Base-by-base conservation (phyloP, 2,113 vertebrate genomes). In the Eurystomus gularis region DNA sequence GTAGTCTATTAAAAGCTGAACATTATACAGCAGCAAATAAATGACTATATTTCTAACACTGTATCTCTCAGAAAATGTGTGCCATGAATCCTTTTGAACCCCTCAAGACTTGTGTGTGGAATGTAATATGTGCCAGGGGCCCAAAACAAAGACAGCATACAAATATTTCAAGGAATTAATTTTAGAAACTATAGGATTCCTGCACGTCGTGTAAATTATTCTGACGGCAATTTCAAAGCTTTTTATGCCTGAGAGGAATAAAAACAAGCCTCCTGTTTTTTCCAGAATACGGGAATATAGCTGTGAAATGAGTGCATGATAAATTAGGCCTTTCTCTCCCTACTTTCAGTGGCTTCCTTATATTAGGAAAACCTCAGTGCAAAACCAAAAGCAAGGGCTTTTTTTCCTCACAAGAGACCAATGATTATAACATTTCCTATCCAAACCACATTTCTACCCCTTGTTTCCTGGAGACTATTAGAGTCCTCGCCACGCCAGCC, bases 131-230 rank as follows among this genome's bases (percentile, higher is more conserved):
- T 86, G 91, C 82, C 4, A 2, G 55, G 65, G 72, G 68, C 72
- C 75, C 64, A 77, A 90, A 93, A 44, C 64, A 88, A 95, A 82
- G 91, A 61, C 62, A 4, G 0, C 15, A 21, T 10, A 83, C 24
- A 88, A 75, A 70, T 94, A 83, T 86, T 88, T 86, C 60, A 81
- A 83, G n/a, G 76, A 92, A 82, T 88, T 94, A 80, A 90, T 78
- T 71, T 68, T 58, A 88, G 91, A 71, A 62, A 86, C n/a, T 51
- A 2, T 37, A 61, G 68, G 68, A 78, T 64, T 77, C 54, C 51
- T 83, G 46, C 26, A 64, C 39, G n/a, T 17, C 49, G 40, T 42
- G 6, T 68, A 79, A 91, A 95, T 88, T 75, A 86, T 46, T 71
- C 58, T 55, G 37, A 64, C 48, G 75, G 24, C 39, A 75, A 80